Conservation (phyloP, 2,888 invertebrate genomes). For the Gymnosoma rotundatum region DNA sequence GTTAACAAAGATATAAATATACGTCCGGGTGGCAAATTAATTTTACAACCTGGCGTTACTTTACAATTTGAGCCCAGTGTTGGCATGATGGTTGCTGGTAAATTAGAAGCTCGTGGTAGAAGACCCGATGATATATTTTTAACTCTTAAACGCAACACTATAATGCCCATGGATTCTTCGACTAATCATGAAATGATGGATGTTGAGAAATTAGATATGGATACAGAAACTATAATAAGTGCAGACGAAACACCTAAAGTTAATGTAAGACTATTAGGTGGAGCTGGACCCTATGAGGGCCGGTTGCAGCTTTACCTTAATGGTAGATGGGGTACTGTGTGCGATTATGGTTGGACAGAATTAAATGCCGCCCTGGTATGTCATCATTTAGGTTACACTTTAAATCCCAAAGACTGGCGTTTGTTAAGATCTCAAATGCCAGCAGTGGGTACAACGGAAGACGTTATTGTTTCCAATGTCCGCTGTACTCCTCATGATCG, state of each 20-base stretch:
- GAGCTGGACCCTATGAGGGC: conserved; percentile 91
- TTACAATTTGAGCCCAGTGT: conserved; percentile 95
- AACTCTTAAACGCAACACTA: conserved; percentile 89
- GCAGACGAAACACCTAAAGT: conserved; percentile 85
- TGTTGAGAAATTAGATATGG: conserved; percentile 84
- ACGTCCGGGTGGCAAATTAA: conserved; percentile 94
- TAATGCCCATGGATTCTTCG: conserved; percentile 85
- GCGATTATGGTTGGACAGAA: conserved; percentile 97
- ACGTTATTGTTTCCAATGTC: conserved; percentile 92
- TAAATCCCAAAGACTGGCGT: conserved; percentile 96
- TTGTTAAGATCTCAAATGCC: conserved; percentile 92
- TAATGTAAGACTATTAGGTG: conserved; percentile 91
- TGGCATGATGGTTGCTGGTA: conserved; percentile 98
- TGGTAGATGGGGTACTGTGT: conserved; percentile 98
- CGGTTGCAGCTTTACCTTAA: conserved; percentile 92
- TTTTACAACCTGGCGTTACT: conserved; percentile 93
- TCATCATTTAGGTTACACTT: conserved; percentile 95
- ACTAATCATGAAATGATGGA: conserved; percentile 82
- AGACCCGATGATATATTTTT: conserved; percentile 91
- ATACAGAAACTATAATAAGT: conserved; percentile 83
- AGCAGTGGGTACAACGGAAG: conserved; percentile 88
- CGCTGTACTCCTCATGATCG: conserved; percentile 95
- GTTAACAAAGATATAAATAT: conserved; percentile 97
- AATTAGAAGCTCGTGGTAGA: conserved; percentile 91
- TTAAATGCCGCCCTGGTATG: conserved; percentile 96